phyloP scores from a whole-genome alignment of 2,888 invertebrate species.

The Teleogryllus oceanicus region DNA sequence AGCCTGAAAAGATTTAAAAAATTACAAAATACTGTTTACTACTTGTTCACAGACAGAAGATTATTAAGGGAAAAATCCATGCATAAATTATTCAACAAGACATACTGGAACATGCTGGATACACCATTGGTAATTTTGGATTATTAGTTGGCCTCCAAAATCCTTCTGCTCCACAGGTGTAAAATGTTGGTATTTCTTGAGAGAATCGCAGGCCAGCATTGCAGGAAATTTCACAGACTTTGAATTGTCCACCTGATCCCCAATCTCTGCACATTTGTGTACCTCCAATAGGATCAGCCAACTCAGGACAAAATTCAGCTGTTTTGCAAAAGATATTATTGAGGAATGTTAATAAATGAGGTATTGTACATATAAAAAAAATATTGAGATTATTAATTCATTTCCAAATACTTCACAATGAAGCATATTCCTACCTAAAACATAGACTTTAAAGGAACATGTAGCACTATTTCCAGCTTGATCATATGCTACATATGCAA shows the following conservation, averaged over 20 bases:
- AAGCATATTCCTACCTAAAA: conserved; percentile 64
- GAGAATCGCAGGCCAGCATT: conserved; percentile 85
- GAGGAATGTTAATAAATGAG: no score
- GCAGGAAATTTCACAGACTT: conserved; percentile 89
- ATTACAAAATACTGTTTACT: no score
- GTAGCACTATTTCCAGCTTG: conserved; percentile 87
- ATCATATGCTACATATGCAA: conserved; percentile 91
- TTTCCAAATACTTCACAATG: background rate
- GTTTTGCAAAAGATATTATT: conserved; percentile 26
- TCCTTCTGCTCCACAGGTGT: conserved; percentile 96
- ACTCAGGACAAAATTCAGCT: conserved; percentile 89
- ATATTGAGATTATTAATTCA: background rate
- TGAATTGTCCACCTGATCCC: conserved; percentile 94
- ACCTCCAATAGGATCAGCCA: conserved; percentile 87
- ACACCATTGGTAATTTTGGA: conserved; percentile 75
- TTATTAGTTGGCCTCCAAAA: conserved; percentile 90
- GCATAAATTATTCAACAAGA: conserved; percentile 30
- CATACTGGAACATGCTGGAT: conserved; percentile 87
- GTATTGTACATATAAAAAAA: background rate
- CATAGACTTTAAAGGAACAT: conserved; percentile 87
- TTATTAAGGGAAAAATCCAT: background rate
- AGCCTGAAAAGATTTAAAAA: conserved; percentile 51
- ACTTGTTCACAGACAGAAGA: no score
- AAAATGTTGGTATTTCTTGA: conserved; percentile 91
- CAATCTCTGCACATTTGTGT: conserved; percentile 89